phyloP scores from a whole-genome alignment of 2,888 invertebrate species.

The Corythucha ciliata region DNA sequence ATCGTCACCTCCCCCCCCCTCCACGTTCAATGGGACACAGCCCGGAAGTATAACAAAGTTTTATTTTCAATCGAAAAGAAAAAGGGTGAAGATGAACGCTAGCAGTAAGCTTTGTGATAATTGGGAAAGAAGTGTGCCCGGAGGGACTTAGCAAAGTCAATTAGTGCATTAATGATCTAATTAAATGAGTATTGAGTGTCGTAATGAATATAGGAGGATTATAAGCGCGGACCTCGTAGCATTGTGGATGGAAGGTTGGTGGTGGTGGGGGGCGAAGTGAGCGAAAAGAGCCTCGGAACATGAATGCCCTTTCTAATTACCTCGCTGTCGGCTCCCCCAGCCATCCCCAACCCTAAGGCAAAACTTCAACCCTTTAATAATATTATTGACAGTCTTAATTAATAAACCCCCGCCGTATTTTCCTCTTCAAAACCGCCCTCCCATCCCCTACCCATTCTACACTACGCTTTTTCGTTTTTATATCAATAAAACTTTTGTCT shows the following conservation, averaged over 20 bases:
- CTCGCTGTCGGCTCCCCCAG: constrained; percentile 23
- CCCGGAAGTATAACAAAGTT: too few species aligned
- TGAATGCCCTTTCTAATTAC: constrained; percentile 26
- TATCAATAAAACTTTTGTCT: constrained; percentile 10
- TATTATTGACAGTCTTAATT: constrained; percentile 28
- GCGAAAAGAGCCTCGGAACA: constrained; percentile 10
- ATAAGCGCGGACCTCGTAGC: constrained; percentile 13
- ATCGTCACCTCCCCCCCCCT: too few species aligned
- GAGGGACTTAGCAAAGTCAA: constrained; percentile 45
- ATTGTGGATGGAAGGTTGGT: constrained; percentile 4
- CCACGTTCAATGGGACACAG: too few species aligned
- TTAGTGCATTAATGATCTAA: constrained; percentile 48
- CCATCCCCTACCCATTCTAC: constrained; percentile 10
- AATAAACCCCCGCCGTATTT: constrained; percentile 22
- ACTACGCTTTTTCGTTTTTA: constrained; percentile 15
- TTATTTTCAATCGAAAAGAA: too few species aligned
- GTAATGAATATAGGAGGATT: constrained; percentile 43
- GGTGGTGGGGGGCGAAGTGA: constrained; percentile 1
- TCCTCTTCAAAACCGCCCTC: constrained; percentile 8
- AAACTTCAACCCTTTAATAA: constrained; percentile 26
- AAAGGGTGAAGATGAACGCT: too few species aligned
- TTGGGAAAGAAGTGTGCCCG: too few species aligned
- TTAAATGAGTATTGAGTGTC: constrained; percentile 45
- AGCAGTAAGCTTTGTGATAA: too few species aligned
- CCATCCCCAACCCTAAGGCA: too few species aligned